Percentiles rank a stretch among this genome's conserved stretches.
Evolutionary conservation across 37 sponge, comb jelly and placozoan genomes (phyloP).

Genomic region (Dysidea cf. avara): DNA sequence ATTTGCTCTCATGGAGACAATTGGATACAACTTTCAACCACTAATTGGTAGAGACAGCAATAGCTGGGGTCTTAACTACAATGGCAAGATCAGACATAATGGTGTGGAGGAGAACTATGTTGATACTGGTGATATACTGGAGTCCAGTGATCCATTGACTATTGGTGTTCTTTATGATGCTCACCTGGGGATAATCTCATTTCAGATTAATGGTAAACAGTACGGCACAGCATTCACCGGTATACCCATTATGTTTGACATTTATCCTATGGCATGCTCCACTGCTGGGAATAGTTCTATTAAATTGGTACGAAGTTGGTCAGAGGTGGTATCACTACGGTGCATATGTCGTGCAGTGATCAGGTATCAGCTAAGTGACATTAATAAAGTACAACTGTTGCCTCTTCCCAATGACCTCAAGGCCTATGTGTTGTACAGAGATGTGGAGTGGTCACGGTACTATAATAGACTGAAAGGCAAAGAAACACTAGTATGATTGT

Average conservation of each 20-base stretch:
- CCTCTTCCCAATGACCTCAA: constrained; percentile 50
- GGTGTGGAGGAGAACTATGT: constrained; percentile 21
- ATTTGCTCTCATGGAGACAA: constrained; percentile 33
- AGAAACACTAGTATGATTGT: no score
- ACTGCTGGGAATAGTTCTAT: constrained; percentile 41
- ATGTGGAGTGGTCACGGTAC: no score
- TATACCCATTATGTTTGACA: constrained; percentile 26
- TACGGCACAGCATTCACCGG: constrained; percentile 41
- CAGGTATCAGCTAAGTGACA: constrained; percentile 24
- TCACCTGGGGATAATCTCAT: constrained; percentile 44
- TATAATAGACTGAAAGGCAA: no score
- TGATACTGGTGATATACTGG: background rate
- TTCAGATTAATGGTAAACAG: constrained; percentile 51
- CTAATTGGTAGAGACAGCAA: constrained; percentile 53
- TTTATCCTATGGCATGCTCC: constrained; percentile 70
- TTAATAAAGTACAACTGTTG: constrained; percentile 24
- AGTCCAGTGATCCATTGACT: background rate
- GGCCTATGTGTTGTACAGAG: constrained; percentile 37
- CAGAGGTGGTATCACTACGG: constrained; percentile 57
- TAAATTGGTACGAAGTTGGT: constrained; percentile 36
- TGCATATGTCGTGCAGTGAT: constrained; percentile 53
- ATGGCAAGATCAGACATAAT: constrained; percentile 44
- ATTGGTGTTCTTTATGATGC: constrained; percentile 64
- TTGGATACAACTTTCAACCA: constrained; percentile 48
- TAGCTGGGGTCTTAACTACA: constrained; percentile 77